Conservation (phyloP, 1,140 invertebrate species). For the Papilio glaucus region DNA sequence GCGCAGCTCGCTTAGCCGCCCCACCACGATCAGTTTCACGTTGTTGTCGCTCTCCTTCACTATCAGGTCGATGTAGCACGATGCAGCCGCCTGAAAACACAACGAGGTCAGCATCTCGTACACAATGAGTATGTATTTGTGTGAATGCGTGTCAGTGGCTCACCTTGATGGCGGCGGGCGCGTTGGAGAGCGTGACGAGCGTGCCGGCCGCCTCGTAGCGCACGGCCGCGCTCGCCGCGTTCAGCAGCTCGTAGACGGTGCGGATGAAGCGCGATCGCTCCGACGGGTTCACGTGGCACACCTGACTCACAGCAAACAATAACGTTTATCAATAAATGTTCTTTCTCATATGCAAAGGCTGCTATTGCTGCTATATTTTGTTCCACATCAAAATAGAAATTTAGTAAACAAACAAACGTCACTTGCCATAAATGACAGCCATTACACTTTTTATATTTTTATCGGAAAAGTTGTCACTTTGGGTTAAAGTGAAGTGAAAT, state of each 20-base stretch:
- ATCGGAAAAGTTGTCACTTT: no score
- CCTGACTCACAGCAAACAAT: conserved; percentile 80
- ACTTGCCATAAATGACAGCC: no score
- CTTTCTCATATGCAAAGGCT: no score
- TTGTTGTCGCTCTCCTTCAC: conserved; percentile 99
- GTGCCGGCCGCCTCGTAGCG: conserved; percentile 99
- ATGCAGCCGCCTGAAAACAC: conserved; percentile 91
- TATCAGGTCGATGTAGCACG: conserved; percentile 99
- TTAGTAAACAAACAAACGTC: no score
- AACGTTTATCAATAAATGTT: background rate
- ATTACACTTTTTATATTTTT: no score
- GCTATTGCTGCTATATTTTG: no score
- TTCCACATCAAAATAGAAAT: no score
- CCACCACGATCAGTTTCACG: conserved; percentile 99
- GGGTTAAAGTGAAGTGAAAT: no score
- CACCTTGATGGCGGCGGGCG: conserved; percentile 97
- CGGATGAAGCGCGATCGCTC: conserved; percentile 98
- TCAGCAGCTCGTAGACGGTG: conserved; percentile 98
- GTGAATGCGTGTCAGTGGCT: background rate
- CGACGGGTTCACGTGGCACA: conserved; percentile 98
- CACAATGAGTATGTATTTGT: background rate
- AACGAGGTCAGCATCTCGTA: no score
- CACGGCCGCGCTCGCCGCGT: conserved; percentile 97
- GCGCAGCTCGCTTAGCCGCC: conserved; percentile 95
- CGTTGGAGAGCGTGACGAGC: conserved; percentile 98